Base-by-base conservation (phyloP, 2,888 invertebrate genomes). In the Octonoba sinensis region DNA sequence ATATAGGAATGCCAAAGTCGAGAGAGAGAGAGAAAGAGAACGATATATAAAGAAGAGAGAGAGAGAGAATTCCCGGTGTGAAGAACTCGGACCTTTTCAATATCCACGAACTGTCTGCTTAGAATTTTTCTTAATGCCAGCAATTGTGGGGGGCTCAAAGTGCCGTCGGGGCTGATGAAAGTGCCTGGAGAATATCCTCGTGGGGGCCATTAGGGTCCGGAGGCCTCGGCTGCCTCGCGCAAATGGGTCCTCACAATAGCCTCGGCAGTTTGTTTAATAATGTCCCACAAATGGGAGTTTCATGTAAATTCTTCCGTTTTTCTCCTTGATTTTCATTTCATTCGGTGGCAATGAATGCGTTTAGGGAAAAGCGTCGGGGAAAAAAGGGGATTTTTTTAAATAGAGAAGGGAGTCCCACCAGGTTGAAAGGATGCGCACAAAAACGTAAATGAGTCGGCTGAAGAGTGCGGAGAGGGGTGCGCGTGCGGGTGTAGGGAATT, bases 291-390 rank as follows among this genome's bases (percentile, higher is more conserved):
- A 81, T 76, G 82, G 66, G 76, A 82, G 72, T 82, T 82, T 82
- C 82, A 82, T 82, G 82, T 82, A 76, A 82, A 82, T 82, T 72
- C 79, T 51, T 56, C 57, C 47, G 89, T n/a, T 88, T 74, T 62
- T 62, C 62, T 62, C 62, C 77, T 65, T 78, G 77, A 71, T 78
- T 78, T 78, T 71, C 77, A 78, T 78, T 71, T 57, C 71, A 78
- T 65, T 71, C 69, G 64, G 36, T 13, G 56, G 66, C 60, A 62
- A 60, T 20, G 57, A 20, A 24, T 20, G 57, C 22, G 57, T 20
- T 20, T 15, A 60, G 6, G 18, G 69, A 56, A 36, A 18, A 54
- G 60, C 47, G 51, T 27, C 56, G 20, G 46, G 46, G 47, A 56
- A 60, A 60, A 20, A 77, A 47, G 54, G 56, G 8, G 36, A 8